These are phyloP conservation scores for Drosophila helvetica DNA, from an alignment of 2,888 invertebrate genomes.

Conservation along the genomic window DNA sequence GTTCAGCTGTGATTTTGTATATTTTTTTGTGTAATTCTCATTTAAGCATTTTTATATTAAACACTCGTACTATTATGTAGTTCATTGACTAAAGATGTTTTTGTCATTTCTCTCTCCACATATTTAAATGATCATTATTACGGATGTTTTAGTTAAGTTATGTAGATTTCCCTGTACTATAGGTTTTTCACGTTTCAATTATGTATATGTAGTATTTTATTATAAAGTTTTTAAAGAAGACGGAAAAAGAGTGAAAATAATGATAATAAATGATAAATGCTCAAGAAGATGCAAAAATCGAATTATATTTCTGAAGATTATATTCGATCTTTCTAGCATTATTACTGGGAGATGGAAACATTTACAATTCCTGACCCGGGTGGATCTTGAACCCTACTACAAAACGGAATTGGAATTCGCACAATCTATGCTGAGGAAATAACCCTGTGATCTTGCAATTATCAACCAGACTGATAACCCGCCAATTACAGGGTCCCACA, in stretches of 20 bases:
- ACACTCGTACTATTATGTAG: constrained; percentile 58
- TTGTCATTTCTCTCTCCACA: constrained; percentile 29
- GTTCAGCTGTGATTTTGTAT: constrained; percentile 79
- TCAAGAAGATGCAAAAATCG: constrained; percentile 40
- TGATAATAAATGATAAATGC: constrained; percentile 48
- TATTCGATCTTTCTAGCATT: neutral
- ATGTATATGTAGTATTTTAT: constrained; percentile 12
- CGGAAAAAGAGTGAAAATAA: constrained; percentile 47
- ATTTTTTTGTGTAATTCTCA: constrained; percentile 63
- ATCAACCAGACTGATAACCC: constrained; percentile 49
- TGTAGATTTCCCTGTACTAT: constrained; percentile 57
- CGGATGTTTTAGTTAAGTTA: constrained; percentile 59
- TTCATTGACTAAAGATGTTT: constrained; percentile 46
- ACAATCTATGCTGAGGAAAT: constrained; percentile 54
- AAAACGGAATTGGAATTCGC: constrained; percentile 49
- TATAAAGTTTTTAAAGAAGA: constrained; percentile 13
- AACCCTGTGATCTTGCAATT: constrained; percentile 50
- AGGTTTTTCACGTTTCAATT: constrained; percentile 55
- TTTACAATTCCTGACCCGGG: neutral
- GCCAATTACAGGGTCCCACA: constrained; percentile 16
- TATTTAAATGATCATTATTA: constrained; percentile 22
- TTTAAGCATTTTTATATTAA: constrained; percentile 41
- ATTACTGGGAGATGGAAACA: neutral
- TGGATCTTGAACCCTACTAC: constrained; percentile 41
- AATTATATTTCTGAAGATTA: no score